These are phyloP conservation scores for Melanostoma scalare DNA, from an alignment of 2,888 invertebrate species.

Conservation along the genomic window DNA sequence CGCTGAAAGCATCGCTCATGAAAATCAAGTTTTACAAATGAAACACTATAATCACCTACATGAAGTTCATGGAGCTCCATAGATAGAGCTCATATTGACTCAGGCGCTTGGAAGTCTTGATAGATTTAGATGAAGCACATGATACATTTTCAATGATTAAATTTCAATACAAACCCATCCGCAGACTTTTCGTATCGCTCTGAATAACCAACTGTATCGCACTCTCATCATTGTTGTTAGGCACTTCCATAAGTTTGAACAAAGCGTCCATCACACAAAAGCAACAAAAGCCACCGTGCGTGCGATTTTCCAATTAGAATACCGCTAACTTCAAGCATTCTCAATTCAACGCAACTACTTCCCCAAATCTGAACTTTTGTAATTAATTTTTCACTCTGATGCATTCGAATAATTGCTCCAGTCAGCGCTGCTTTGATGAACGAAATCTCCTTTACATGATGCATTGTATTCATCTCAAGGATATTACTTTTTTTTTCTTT, in stretches of 20 bases:
- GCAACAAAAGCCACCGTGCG: neutral
- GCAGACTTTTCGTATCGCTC: too few relatives aligned
- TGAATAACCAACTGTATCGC: too few relatives aligned
- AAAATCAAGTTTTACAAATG: too few relatives aligned
- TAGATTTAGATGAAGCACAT: too few relatives aligned
- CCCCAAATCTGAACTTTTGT: conserved; percentile 16
- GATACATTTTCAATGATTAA: too few relatives aligned
- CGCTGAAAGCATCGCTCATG: too few relatives aligned
- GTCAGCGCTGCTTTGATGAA: conserved; percentile 32
- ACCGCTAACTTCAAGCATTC: conserved; percentile 16
- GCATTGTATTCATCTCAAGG: conserved; percentile 57
- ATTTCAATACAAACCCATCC: too few relatives aligned
- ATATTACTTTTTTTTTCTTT: conserved; percentile 39
- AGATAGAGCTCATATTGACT: too few relatives aligned
- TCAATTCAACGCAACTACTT: conserved; percentile 11
- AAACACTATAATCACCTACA: too few relatives aligned
- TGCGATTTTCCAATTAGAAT: conserved; percentile 27
- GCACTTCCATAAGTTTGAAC: neutral
- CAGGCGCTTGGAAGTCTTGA: too few relatives aligned
- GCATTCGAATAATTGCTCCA: conserved; percentile 60
- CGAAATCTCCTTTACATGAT: conserved; percentile 53
- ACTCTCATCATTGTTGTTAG: too few relatives aligned
- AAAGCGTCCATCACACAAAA: conserved; percentile 3
- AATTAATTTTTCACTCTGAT: conserved; percentile 52
- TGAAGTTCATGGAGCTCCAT: too few relatives aligned